phyloP scores from a whole-genome alignment of 2,797 vertebrate genomes.

The Somateria mollissima region DNA sequence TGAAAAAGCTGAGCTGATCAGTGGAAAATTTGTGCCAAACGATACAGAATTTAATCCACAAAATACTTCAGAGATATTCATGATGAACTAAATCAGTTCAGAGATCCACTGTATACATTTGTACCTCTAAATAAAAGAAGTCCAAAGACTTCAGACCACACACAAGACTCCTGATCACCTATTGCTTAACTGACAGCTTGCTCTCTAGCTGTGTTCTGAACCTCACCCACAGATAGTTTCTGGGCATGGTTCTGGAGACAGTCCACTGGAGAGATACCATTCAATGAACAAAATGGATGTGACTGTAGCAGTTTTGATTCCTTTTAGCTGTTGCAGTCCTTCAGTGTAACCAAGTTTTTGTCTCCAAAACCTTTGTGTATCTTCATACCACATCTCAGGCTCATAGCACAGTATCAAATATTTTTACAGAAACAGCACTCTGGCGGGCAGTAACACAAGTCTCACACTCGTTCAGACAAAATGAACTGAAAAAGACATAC shows the following conservation, averaged over 20 bases:
- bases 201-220: not conserved
- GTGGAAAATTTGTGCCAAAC: not conserved
- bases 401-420: not conserved
- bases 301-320: accelerated
- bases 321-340: not conserved
- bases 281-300: not conserved
- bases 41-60: not conserved
- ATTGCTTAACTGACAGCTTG: not conserved
- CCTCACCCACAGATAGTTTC: not conserved
- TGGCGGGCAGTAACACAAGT: not conserved
- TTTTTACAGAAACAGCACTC: not conserved
- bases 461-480: not conserved
- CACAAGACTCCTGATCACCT: not conserved
- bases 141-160: not conserved
- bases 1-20: not conserved
- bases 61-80: not conserved
- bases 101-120: not conserved
- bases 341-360: accelerated
- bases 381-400: not conserved
- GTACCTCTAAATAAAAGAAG: not conserved
- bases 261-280: not conserved
- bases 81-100: not conserved
- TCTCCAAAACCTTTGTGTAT: not conserved
- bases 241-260: not conserved
- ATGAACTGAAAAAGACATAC: not conserved